phyloP scores from a whole-genome alignment of 37 sponge, comb jelly and placozoan species.

The Beroe ovata region DNA sequence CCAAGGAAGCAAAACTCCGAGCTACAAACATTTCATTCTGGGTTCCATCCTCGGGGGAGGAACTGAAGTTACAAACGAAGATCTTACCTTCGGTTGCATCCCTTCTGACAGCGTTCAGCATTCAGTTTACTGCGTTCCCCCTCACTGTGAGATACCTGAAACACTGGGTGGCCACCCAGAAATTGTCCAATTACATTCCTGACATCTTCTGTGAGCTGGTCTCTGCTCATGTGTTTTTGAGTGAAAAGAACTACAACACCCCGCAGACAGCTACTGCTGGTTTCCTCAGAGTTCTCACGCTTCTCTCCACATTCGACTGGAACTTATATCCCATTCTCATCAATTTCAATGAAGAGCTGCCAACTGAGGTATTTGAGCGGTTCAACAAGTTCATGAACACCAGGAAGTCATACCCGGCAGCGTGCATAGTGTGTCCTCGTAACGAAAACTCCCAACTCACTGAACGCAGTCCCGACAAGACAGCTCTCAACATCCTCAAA shows the following conservation, averaged over 20 bases:
- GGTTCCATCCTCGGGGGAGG: conserved; percentile 15
- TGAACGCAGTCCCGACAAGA: not conserved
- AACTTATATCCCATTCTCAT: conserved; percentile 78
- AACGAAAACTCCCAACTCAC: conserved; percentile 34
- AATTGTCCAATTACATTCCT: conserved; percentile 80
- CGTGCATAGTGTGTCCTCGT: conserved; percentile 41
- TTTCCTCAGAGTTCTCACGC: conserved; percentile 83
- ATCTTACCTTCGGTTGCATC: conserved; percentile 12
- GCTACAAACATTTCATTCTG: conserved; percentile 57
- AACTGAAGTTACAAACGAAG: conserved; percentile 23
- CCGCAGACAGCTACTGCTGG: conserved; percentile 78
- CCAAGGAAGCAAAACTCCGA: conserved; percentile 28
- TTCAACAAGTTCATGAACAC: conserved; percentile 27
- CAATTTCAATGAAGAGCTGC: conserved; percentile 69
- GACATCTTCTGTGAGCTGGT: conserved; percentile 91
- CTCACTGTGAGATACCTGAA: conserved; percentile 80
- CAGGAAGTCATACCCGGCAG: conserved; percentile 9
- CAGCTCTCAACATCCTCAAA: conserved; percentile 16
- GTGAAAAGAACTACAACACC: conserved; percentile 71
- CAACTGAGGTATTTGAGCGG: not conserved
- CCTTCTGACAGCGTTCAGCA: conserved; percentile 68
- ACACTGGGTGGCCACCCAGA: conserved; percentile 86
- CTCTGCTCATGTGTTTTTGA: conserved; percentile 78
- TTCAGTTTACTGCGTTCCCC: conserved; percentile 76
- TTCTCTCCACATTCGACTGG: conserved; percentile 84